Conservation (phyloP, 2,113 vertebrate genomes). For the Nesoenas mayeri region DNA sequence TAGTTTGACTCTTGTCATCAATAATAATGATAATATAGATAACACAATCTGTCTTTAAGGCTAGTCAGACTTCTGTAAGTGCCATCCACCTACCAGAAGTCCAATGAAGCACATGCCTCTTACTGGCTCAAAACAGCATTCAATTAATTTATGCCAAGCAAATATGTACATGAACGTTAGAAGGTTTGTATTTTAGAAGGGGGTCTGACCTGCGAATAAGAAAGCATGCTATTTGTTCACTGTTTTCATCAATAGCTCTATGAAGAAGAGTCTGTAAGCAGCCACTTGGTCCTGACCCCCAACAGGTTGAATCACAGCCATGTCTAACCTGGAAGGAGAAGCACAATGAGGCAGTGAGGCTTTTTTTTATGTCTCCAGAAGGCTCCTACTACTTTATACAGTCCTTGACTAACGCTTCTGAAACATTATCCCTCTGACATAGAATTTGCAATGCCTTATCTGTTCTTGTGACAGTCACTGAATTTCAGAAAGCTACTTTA, state of each 20-base stretch:
- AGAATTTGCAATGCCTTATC: neutral
- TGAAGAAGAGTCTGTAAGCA: slow-evolving; percentile 94
- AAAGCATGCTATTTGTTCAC: slow-evolving; percentile 90
- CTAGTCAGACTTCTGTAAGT: neutral
- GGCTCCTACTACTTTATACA: neutral
- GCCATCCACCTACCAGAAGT: neutral
- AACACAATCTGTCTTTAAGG: neutral
- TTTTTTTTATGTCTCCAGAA: neutral
- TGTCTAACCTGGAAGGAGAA: slow-evolving; percentile 87
- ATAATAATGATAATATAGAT: fast-evolving
- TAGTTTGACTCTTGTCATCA: neutral
- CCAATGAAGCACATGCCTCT: neutral
- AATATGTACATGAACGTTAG: neutral
- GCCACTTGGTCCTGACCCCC: slow-evolving; percentile 89
- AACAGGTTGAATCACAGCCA: slow-evolving; percentile 93
- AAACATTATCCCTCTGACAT: neutral
- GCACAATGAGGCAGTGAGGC: neutral
- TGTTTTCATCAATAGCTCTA: slow-evolving; percentile 95
- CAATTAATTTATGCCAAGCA: neutral
- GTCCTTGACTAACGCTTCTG: neutral
- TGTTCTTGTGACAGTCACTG: neutral
- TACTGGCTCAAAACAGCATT: neutral
- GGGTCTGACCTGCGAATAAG: slow-evolving; percentile 91
- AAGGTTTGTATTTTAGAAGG: neutral
- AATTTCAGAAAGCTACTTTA: neutral